Evolutionary conservation across 2,888 invertebrate species (phyloP), one percentile per base, ranked within the genome.

Genomic region (Trachelus iudaicus): DNA sequence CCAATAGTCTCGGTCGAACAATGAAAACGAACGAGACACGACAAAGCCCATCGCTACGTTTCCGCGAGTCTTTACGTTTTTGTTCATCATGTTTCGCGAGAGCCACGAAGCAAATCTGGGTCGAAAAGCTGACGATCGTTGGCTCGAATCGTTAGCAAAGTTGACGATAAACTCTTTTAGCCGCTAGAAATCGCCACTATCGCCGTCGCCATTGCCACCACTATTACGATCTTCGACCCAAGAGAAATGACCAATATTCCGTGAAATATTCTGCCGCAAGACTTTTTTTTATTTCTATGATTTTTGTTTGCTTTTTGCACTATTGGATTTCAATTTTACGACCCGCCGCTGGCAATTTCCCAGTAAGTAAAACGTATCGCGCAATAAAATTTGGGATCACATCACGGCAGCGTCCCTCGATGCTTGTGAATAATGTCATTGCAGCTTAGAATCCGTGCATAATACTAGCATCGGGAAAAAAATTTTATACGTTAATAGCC

Each of bases 311-410:
- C 81, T 69, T 82, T 77, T 74, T 76, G 37, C 80, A 78, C 83
- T 85, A 86, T 86, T 85, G 86, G 86, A 86, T 87, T 86, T 85
- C 86, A 86, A 86, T 87, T 87, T 86, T 85, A 86, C 83, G 85
- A 85, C 83, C 83, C 83, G 83, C 81, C 83, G 83, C 79, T 84
- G 83, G 84, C 86, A 85, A 85, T 86, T 86, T 83, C 83, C 79
- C 84, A 82, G 85, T 85, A 85, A 86, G 85, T 85, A 84, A 82
- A 86, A 87, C 81, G 83, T 86, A 87, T 85, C 82, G 81, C 85
- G 82, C 84, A 82, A 87, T 86, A 86, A 87, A 87, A 84, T 85
- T 79, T 82, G 73, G 84, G 82, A 83, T 84, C 81, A 84, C 83
- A 85, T 81, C 83, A 78, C 83, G 77, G 77, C 81, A 68, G 34